These are phyloP conservation scores for Chauna torquata DNA, from an alignment of 2,113 vertebrate species.

Conservation along the genomic window DNA sequence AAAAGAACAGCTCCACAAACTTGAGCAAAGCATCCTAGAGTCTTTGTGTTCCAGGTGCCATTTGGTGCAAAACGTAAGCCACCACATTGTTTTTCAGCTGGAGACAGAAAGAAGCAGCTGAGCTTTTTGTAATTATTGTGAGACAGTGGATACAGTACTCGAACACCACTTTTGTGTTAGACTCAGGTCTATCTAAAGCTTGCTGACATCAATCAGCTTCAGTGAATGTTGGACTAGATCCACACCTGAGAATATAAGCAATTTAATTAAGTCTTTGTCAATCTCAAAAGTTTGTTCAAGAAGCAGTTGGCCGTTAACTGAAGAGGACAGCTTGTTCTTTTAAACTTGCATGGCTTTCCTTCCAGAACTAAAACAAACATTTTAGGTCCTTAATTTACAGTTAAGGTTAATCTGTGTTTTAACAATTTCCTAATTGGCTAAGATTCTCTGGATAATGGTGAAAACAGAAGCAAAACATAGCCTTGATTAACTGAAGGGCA, in stretches of 20 bases:
- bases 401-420: conserved; percentile 64
- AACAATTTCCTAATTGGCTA: conserved; percentile 58
- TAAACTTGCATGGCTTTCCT: not conserved
- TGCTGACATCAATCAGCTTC: not conserved
- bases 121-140: not conserved
- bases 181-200: not conserved
- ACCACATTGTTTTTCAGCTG: not conserved
- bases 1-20: not conserved
- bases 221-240: not conserved
- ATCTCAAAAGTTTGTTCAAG: conserved; percentile 3
- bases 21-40: not conserved
- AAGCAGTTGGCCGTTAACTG: conserved; percentile 2
- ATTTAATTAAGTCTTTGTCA: conserved; percentile 28
- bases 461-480: conserved; percentile 4
- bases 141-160: not conserved
- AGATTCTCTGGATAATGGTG: not conserved
- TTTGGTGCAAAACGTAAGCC: not conserved
- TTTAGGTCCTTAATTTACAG: conserved; percentile 1
- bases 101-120: not conserved
- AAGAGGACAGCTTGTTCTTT: conserved; percentile 4
- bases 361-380: not conserved
- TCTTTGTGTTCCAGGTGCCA: not conserved
- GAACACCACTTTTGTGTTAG: not conserved
- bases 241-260: conserved; percentile 8
- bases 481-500: conserved; percentile 64